A percentile compares a stretch with the other conserved stretches of the same genome.
phyloP scores from a whole-genome alignment of 2,888 invertebrate genomes.

The Mesoligia furuncula region DNA sequence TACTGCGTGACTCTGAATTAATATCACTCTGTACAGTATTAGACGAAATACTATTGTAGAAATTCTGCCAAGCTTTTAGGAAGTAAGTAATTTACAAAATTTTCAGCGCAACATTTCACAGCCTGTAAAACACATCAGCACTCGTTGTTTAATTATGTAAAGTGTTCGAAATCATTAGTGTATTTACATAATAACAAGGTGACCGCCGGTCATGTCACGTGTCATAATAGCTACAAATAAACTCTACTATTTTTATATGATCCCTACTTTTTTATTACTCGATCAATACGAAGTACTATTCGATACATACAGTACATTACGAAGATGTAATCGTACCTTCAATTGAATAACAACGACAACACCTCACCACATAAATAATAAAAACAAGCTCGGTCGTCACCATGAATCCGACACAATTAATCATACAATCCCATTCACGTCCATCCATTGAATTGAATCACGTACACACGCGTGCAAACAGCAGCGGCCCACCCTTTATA shows the following conservation, averaged over 20 bases:
- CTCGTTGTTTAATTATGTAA: constrained; percentile 9
- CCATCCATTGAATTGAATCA: constrained; percentile 27
- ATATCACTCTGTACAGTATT: constrained; percentile 13
- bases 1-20: constrained; percentile 14
- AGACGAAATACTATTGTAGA: background rate
- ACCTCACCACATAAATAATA: constrained; percentile 3
- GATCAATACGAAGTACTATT: constrained; percentile 6
- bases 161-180: background rate
- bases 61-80: background rate
- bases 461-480: constrained; percentile 48
- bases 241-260: background rate
- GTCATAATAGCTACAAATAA: constrained; percentile 2
- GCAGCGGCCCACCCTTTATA: constrained; percentile 34
- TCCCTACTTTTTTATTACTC: background rate
- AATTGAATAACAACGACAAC: constrained; percentile 6
- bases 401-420: constrained; percentile 36
- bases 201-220: background rate
- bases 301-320: background rate
- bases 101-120: background rate
- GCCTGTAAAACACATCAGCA: background rate
- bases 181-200: constrained; percentile 26
- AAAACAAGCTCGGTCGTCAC: background rate
- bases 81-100: background rate
- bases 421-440: constrained; percentile 45
- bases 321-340: background rate